phyloP scores from a whole-genome alignment of 2,888 invertebrate genomes.

The Ectemnius cavifrons region DNA sequence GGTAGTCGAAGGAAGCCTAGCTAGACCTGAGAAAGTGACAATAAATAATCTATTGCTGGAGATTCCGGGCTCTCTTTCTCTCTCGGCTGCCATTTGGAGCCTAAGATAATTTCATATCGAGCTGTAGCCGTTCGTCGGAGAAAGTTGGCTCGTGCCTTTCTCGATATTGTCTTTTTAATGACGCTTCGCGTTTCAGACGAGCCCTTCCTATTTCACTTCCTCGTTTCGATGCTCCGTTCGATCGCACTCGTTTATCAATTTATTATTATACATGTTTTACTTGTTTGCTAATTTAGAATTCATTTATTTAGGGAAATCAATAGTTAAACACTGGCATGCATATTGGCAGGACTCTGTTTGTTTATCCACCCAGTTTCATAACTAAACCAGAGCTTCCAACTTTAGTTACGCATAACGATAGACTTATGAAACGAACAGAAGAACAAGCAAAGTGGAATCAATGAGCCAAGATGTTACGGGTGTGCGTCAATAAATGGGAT shows the following conservation, averaged over 20 bases:
- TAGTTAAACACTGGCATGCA: too few species aligned
- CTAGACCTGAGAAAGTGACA: slow-evolving; percentile 23
- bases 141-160: slow-evolving; percentile 36
- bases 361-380: too few species aligned
- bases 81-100: slow-evolving; percentile 30
- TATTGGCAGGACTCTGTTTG: too few species aligned
- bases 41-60: slow-evolving; percentile 19
- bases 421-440: not conserved
- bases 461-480: too few species aligned
- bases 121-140: slow-evolving; percentile 21
- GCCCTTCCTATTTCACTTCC: not conserved
- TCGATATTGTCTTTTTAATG: slow-evolving; percentile 28
- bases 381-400: too few species aligned
- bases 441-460: not conserved
- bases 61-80: slow-evolving; percentile 11
- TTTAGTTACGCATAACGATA: not conserved
- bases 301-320: too few species aligned
- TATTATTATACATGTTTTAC: too few species aligned
- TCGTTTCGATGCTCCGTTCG: not conserved
- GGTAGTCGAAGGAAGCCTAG: not conserved
- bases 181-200: not conserved
- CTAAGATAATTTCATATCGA: slow-evolving; percentile 31
- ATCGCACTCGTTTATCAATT: not conserved
- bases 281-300: too few species aligned
- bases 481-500: too few species aligned